Evolutionary conservation across 1,140 invertebrate genomes (phyloP).

Genomic region (Drosophila kepulauana): DNA sequence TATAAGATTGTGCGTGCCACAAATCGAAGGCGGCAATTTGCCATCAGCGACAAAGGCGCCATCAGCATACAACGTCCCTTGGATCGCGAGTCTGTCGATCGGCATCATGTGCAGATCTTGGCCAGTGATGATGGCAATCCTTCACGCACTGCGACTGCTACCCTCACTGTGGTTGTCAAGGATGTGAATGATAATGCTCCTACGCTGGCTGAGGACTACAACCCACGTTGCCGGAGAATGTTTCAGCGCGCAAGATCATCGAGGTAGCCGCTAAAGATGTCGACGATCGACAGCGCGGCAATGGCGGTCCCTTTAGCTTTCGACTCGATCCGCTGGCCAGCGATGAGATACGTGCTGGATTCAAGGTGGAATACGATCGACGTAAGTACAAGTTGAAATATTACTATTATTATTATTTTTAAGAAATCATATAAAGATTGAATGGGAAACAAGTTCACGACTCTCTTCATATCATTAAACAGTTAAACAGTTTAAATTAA

Average conservation of each 20-base stretch:
- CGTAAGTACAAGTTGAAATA: constrained; percentile 80
- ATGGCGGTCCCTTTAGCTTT: constrained; percentile 89
- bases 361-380: constrained; percentile 88
- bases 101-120: constrained; percentile 87
- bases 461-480: too few relatives aligned
- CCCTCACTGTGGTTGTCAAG: constrained; percentile 88
- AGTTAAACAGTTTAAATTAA: too few relatives aligned
- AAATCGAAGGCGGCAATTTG: constrained; percentile 87
- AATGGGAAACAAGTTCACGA: too few relatives aligned
- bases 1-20: constrained; percentile 88
- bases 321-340: constrained; percentile 87
- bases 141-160: constrained; percentile 89
- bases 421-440: background rate
- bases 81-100: constrained; percentile 87
- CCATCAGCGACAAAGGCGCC: constrained; percentile 87
- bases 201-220: constrained; percentile 87
- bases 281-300: constrained; percentile 88
- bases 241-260: constrained; percentile 87
- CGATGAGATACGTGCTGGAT: constrained; percentile 87
- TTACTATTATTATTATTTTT: background rate
- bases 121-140: constrained; percentile 89
- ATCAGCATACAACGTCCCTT: constrained; percentile 87
- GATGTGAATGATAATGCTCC: constrained; percentile 90
- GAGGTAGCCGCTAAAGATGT: constrained; percentile 89
- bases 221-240: constrained; percentile 88